Percentiles rank a stretch among this genome's conserved stretches.
Evolutionary conservation across 2,888 invertebrate species (phyloP).

Genomic region (Callyntrura sp.): DNA sequence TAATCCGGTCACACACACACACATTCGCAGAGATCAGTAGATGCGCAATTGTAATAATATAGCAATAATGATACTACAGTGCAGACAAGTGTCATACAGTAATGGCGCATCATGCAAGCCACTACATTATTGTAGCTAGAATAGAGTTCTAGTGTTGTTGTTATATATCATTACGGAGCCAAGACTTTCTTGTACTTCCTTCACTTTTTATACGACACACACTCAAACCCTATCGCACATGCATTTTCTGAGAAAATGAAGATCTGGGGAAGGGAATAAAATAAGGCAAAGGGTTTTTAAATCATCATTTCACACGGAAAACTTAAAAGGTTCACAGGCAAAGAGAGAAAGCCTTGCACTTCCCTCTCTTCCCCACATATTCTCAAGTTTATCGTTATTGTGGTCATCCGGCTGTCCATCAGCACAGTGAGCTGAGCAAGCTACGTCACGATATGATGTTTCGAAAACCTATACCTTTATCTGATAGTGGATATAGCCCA

Average conservation of each 20-base stretch:
- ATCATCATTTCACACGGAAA: constrained; percentile 6
- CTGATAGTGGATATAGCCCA: neutral
- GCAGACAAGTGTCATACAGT: neutral
- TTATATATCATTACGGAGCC: neutral
- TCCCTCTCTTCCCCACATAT: neutral
- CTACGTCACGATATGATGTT: constrained; percentile 2
- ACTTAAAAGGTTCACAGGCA: constrained; percentile 27
- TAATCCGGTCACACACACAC: neutral
- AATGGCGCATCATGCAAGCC: neutral
- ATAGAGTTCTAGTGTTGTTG: no score
- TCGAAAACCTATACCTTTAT: neutral
- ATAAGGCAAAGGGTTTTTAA: constrained; percentile 20
- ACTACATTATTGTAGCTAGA: neutral
- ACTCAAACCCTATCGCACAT: neutral
- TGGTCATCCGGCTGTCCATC: constrained; percentile 36
- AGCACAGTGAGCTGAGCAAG: neutral
- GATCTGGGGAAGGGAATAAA: constrained; percentile 26
- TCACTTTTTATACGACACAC: no score
- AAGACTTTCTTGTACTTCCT: neutral
- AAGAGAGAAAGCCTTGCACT: constrained; percentile 15
- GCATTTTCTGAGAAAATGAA: neutral
- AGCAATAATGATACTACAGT: neutral
- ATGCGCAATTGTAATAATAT: neutral
- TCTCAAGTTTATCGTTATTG: neutral
- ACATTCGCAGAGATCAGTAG: neutral